Conservation (phyloP, 1,140 invertebrate species). For the Limonius californicus region DNA sequence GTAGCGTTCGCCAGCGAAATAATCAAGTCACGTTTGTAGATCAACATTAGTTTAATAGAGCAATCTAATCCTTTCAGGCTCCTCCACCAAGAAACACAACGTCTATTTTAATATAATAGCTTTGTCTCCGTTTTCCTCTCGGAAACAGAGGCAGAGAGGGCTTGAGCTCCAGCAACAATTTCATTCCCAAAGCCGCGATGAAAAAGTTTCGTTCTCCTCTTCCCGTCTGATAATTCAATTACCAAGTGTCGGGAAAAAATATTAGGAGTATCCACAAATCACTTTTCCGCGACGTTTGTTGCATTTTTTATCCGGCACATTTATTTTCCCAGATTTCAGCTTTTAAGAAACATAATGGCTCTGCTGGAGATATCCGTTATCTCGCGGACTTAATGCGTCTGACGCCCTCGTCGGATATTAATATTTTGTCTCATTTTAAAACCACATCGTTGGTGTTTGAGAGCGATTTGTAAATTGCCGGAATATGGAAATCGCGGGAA, state of each 20-base stretch:
- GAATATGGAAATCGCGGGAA: too few species aligned
- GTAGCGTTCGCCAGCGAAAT: too few species aligned
- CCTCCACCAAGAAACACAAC: background rate
- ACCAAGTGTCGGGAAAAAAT: background rate
- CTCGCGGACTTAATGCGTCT: too few species aligned
- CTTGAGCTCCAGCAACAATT: too few species aligned
- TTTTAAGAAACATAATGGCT: background rate
- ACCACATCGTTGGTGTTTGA: too few species aligned
- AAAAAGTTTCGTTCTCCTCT: slow-evolving; percentile 11
- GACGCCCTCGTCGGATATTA: too few species aligned
- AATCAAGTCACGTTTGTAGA: background rate
- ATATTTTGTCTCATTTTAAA: too few species aligned
- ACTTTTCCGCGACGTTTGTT: background rate
- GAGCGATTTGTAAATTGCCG: too few species aligned
- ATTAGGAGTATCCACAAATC: slow-evolving; percentile 9
- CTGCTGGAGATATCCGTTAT: background rate
- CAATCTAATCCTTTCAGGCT: background rate
- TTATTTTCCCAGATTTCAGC: background rate
- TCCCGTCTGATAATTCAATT: slow-evolving; percentile 10
- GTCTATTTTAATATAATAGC: background rate
- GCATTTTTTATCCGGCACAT: slow-evolving; percentile 1
- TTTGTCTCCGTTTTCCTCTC: background rate
- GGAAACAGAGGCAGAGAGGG: too few species aligned
- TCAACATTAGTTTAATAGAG: background rate
- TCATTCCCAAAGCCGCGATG: background rate